Evolutionary conservation across 1,140 invertebrate genomes (phyloP).

Genomic region (Mylabris phalerata): DNA sequence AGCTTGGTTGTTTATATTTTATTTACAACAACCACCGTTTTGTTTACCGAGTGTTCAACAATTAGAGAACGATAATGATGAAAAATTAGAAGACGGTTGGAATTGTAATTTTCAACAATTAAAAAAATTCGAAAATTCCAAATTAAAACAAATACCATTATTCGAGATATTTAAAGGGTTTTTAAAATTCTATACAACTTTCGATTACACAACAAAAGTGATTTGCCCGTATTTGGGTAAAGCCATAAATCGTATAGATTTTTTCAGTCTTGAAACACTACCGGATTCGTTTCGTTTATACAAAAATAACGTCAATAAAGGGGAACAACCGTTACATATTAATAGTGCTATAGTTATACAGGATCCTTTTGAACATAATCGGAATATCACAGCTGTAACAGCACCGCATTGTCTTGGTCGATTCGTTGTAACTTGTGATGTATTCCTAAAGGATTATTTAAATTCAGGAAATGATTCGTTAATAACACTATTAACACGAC

Average conservation of each 20-base stretch:
- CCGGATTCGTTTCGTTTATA: conserved; percentile 21
- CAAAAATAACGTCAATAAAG: too few species aligned
- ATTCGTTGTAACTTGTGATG: conserved; percentile 23
- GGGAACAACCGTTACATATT: conserved; percentile 22
- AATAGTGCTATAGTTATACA: conserved; percentile 43
- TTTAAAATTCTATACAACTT: conserved; percentile 51
- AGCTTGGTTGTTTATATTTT: conserved; percentile 55
- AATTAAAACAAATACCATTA: conserved; percentile 9
- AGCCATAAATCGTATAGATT: conserved; percentile 40
- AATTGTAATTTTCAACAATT: conserved; percentile 43
- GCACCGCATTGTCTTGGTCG: conserved; percentile 28
- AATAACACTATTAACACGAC: not conserved
- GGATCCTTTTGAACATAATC: conserved; percentile 55
- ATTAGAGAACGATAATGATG: conserved; percentile 36
- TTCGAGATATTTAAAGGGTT: conserved; percentile 51
- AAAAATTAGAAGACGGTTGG: conserved; percentile 43
- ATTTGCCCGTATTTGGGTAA: conserved; percentile 50
- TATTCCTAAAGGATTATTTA: conserved; percentile 23
- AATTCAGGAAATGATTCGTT: conserved; percentile 5
- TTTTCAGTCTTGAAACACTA: conserved; percentile 40
- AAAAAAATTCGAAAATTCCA: conserved; percentile 14
- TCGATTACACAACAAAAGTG: conserved; percentile 46
- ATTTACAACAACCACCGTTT: conserved; percentile 50
- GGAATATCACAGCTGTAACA: conserved; percentile 46
- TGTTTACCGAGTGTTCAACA: conserved; percentile 42